These are phyloP conservation scores for Chironomus tepperi DNA, from an alignment of 1,140 invertebrate genomes.

Conservation along the genomic window DNA sequence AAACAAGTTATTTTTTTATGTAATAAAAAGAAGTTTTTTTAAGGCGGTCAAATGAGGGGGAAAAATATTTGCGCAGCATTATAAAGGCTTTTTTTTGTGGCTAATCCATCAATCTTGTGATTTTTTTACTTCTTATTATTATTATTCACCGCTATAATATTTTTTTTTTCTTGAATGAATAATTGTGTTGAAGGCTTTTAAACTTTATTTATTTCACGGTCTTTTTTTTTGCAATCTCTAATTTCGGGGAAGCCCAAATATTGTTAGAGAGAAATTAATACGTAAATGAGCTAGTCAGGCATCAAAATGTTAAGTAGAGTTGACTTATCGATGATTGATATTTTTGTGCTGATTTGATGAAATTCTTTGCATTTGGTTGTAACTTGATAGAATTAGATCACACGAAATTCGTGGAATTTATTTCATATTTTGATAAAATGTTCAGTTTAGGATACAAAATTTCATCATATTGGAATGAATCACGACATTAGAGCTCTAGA, in stretches of 20 bases:
- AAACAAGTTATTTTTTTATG: not conserved
- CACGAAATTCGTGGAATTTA: too few relatives aligned
- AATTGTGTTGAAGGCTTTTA: constrained; percentile 7
- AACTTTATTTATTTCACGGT: constrained; percentile 5
- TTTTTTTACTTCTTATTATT: not conserved
- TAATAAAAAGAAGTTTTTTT: not conserved
- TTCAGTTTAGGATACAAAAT: too few relatives aligned
- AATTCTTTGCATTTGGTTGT: too few relatives aligned
- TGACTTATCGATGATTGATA: too few relatives aligned
- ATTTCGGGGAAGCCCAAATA: not conserved
- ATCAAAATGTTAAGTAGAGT: too few relatives aligned
- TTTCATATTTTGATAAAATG: too few relatives aligned
- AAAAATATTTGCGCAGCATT: constrained; percentile 8
- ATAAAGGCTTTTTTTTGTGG: constrained; percentile 7
- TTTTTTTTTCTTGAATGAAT: not conserved
- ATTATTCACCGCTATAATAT: not conserved
- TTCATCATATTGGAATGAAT: too few relatives aligned
- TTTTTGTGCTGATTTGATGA: too few relatives aligned
- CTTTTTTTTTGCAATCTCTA: not conserved
- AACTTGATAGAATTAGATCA: too few relatives aligned
- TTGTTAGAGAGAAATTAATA: too few relatives aligned
- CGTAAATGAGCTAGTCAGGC: too few relatives aligned
- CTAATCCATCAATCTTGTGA: constrained; percentile 7
- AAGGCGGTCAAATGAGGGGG: not conserved
- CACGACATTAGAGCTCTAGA: too few relatives aligned